These are phyloP conservation scores for Eubucco bourcierii DNA, from an alignment of 2,113 vertebrate species.

Conservation along the genomic window DNA sequence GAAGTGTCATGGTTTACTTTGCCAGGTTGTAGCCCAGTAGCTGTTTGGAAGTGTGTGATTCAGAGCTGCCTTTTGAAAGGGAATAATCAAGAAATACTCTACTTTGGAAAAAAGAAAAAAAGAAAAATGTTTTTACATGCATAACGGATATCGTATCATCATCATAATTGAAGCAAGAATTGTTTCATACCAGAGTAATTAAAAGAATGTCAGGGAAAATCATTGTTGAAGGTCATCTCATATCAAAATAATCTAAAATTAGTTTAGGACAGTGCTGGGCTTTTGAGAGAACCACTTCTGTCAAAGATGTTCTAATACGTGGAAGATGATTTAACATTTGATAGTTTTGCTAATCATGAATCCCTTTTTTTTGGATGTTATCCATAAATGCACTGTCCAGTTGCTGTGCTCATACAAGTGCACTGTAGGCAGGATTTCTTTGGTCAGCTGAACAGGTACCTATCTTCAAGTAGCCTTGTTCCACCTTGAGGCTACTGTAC, in stretches of 20 bases:
- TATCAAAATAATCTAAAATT: neutral
- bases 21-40: neutral
- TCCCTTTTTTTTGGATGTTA: neutral
- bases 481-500: neutral
- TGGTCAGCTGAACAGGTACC: neutral
- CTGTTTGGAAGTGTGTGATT: neutral
- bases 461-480: neutral
- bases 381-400: neutral
- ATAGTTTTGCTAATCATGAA: neutral
- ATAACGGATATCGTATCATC: neutral
- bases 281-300: neutral
- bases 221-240: neutral
- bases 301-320: neutral
- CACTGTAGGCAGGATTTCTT: neutral
- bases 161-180: neutral
- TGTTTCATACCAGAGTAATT: neutral
- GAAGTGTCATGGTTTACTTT: neutral
- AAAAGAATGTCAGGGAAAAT: conserved; percentile 3
- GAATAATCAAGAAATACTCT: neutral
- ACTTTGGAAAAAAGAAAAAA: neutral
- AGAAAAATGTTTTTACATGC: neutral
- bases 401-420: neutral
- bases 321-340: neutral
- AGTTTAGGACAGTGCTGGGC: neutral
- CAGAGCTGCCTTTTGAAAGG: neutral